phyloP scores from a whole-genome alignment of 2,888 invertebrate species.

The Melanotus villosus region DNA sequence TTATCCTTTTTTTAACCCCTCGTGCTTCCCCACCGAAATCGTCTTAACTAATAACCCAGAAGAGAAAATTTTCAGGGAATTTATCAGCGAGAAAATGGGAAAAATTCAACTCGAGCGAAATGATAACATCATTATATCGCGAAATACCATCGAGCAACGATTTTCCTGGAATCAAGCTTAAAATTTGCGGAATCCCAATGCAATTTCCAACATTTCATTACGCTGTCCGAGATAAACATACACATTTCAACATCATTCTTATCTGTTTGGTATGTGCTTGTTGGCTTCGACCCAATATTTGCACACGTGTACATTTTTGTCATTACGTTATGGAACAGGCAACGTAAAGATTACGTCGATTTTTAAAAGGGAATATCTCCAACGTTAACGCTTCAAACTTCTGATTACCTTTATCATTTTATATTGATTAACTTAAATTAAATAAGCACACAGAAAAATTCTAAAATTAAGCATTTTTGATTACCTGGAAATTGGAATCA shows the following conservation, averaged over 20 bases:
- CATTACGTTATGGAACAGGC: not conserved
- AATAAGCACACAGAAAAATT: too few relatives aligned
- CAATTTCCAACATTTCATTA: constrained; percentile 14
- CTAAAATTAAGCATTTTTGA: too few relatives aligned
- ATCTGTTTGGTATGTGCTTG: constrained; percentile 30
- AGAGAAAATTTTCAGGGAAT: too few relatives aligned
- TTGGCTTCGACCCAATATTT: constrained; percentile 43
- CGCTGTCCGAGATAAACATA: constrained; percentile 10
- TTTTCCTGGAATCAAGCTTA: not conserved
- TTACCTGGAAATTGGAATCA: too few relatives aligned
- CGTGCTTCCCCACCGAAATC: too few relatives aligned
- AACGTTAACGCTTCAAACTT: too few relatives aligned
- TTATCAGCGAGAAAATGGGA: too few relatives aligned
- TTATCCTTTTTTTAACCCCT: not conserved
- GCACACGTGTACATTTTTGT: constrained; percentile 41
- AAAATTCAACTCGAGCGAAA: not conserved
- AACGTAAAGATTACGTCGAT: too few relatives aligned
- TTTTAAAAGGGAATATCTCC: too few relatives aligned
- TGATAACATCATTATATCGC: constrained; percentile 8
- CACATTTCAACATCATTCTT: constrained; percentile 36
- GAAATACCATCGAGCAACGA: not conserved
- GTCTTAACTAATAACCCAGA: too few relatives aligned
- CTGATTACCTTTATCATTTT: too few relatives aligned
- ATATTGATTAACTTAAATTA: too few relatives aligned
- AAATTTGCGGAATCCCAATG: constrained; percentile 16